Percentiles rank a stretch among this genome's conserved stretches.
These are phyloP conservation scores for Sus scrofa DNA, from an alignment of 2,113 vertebrate genomes.

Conservation along the genomic window T2T-Sscrofa CM000827.6:35593501-35594000, in stretches of 20 bases:
- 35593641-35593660: not conserved
- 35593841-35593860: too few relatives aligned
- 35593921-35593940: too few relatives aligned
- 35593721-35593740: not conserved
- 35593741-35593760: not conserved
- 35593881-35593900: not conserved
- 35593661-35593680: not conserved
- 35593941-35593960: too few relatives aligned
- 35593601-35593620: not conserved
- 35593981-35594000: too few relatives aligned
- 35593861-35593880: not conserved
- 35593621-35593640: not conserved
- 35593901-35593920: too few relatives aligned
- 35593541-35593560: not conserved
- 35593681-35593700: not conserved
- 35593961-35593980: too few relatives aligned
- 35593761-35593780: not conserved
- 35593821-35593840: not conserved
- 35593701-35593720: not conserved
- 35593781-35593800: not conserved
- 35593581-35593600: too few relatives aligned
- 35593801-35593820: not conserved
- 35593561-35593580: too few relatives aligned
- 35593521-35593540: not conserved
- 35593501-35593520: not conserved